These are phyloP conservation scores for Gambelia wislizenii DNA, from an alignment of 2,797 vertebrate species.

Conservation along the genomic window DNA sequence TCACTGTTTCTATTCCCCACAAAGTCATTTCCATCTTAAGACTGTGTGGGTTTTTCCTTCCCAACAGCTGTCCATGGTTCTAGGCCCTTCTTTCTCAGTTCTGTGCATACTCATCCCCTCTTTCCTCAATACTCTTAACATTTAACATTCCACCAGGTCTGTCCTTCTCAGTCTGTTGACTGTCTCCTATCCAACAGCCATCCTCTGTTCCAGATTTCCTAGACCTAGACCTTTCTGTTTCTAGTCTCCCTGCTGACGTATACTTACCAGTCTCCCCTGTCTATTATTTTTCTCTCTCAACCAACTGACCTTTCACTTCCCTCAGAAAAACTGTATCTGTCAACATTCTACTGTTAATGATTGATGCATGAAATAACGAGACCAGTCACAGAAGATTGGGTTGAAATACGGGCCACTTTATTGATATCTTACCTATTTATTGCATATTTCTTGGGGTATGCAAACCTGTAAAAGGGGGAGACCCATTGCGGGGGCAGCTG, in stretches of 20 bases:
- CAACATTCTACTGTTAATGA: not conserved
- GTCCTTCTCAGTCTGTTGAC: not conserved
- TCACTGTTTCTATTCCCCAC: not conserved
- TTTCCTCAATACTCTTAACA: not conserved
- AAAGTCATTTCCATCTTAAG: not conserved
- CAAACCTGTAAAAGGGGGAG: too few species aligned
- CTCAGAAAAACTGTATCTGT: not conserved
- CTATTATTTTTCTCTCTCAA: not conserved
- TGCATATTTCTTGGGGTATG: too few species aligned
- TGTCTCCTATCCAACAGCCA: not conserved
- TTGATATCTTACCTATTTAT: too few species aligned
- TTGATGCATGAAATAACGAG: too few species aligned
- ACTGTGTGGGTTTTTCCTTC: not conserved
- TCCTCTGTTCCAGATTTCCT: not conserved
- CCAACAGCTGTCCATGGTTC: not conserved
- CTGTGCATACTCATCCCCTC: not conserved
- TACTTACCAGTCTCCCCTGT: not conserved
- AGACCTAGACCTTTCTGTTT: not conserved
- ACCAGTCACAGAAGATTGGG: too few species aligned
- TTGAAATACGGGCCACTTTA: too few species aligned
- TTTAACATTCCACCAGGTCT: too few species aligned
- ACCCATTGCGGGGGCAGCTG: too few species aligned
- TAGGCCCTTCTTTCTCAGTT: not conserved
- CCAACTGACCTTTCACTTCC: not conserved
- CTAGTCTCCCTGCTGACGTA: not conserved